Evolutionary conservation across 2,888 invertebrate genomes (phyloP).

Genomic region (Cyclophora punctaria): DNA sequence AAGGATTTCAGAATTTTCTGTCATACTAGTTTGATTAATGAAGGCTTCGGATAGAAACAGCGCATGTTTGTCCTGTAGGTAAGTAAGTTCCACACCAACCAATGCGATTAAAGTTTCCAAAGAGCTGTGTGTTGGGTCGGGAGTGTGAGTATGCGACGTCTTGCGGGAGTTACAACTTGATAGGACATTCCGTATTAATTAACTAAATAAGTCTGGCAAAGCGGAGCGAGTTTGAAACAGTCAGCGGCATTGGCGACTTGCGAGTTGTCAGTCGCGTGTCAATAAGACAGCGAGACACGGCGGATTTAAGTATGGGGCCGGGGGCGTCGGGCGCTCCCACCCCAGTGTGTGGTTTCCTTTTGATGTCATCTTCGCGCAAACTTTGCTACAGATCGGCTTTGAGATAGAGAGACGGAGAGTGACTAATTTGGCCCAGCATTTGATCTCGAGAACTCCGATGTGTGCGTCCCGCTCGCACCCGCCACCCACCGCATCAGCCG

Average conservation of each 20-base stretch:
- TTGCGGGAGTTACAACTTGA: conserved; percentile 64
- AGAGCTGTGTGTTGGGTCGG: conserved; percentile 32
- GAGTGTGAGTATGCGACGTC: conserved; percentile 53
- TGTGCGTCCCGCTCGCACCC: conserved; percentile 64
- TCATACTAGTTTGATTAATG: conserved; percentile 42
- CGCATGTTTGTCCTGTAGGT: conserved; percentile 27
- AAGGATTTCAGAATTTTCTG: too few relatives aligned
- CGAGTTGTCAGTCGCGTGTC: conserved; percentile 72
- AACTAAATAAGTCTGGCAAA: conserved; percentile 72
- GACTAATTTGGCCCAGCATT: conserved; percentile 76
- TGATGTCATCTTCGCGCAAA: conserved; percentile 76
- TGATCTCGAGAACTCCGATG: conserved; percentile 70
- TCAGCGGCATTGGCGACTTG: conserved; percentile 57
- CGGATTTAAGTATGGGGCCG: conserved; percentile 67
- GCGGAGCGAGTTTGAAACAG: conserved; percentile 56
- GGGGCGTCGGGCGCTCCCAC: conserved; percentile 53
- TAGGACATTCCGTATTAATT: conserved; percentile 74
- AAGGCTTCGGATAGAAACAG: conserved; percentile 35
- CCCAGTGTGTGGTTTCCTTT: conserved; percentile 76
- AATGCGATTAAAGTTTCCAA: conserved; percentile 61
- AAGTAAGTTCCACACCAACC: conserved; percentile 36
- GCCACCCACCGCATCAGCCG: conserved; percentile 49
- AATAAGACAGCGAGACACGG: conserved; percentile 72
- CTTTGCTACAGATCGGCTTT: conserved; percentile 76
- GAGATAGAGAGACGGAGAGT: conserved; percentile 76